Percentiles rank a stretch among this genome's conserved stretches.
Evolutionary conservation across 2,113 vertebrate species (phyloP).

Genomic region (Phainopepla nitens): DNA sequence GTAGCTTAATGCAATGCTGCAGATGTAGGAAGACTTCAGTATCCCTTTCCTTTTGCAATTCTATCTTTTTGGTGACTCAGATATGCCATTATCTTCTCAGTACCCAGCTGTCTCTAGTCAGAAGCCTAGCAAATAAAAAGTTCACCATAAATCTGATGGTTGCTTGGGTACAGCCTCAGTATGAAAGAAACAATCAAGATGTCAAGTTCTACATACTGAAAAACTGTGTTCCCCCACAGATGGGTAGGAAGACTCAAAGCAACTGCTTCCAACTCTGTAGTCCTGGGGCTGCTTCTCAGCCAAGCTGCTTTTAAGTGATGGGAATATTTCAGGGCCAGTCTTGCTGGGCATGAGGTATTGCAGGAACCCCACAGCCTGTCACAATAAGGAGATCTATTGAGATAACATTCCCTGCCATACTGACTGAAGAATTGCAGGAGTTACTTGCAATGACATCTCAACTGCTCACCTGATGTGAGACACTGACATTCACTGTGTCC

Average conservation of each 20-base stretch:
- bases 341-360: background rate
- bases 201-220: background rate
- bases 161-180: background rate
- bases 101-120: slow-evolving; percentile 12
- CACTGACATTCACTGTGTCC: background rate
- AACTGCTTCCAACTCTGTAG: background rate
- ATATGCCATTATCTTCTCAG: background rate
- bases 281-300: background rate
- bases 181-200: background rate
- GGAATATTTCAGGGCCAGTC: background rate
- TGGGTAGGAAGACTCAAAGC: background rate
- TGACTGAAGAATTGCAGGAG: background rate
- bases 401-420: background rate
- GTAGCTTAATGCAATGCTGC: background rate
- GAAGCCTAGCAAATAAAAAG: slow-evolving; percentile 14
- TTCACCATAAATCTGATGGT: background rate
- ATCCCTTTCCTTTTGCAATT: background rate
- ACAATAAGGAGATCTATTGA: background rate
- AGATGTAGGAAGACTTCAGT: background rate
- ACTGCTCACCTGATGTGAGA: background rate
- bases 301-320: background rate
- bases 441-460: background rate
- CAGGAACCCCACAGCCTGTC: background rate
- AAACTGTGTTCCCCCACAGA: background rate
- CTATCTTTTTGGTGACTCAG: slow-evolving; percentile 2